Conservation (phyloP, 2,797 vertebrate species). For the Clarias platycephalus region DNA sequence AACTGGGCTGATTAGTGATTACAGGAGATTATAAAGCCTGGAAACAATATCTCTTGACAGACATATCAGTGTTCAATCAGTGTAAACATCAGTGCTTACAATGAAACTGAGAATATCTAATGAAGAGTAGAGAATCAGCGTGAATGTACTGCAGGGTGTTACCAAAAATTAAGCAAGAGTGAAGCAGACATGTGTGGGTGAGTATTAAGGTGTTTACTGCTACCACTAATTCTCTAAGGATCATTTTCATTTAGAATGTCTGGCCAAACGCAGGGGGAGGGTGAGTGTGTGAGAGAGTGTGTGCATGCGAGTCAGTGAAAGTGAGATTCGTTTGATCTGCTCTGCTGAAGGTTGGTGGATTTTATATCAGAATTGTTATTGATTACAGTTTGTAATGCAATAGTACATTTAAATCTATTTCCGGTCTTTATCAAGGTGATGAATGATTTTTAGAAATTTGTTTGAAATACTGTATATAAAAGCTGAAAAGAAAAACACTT, state of each 20-base stretch:
- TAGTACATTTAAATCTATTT: neutral
- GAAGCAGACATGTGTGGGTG: constrained; percentile 21
- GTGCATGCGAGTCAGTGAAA: neutral
- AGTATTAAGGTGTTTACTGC: constrained; percentile 38
- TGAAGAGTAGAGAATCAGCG: constrained; percentile 29
- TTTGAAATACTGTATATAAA: neutral
- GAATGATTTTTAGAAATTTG: neutral
- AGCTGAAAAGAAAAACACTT: neutral
- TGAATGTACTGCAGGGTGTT: neutral
- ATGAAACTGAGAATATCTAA: constrained; percentile 46
- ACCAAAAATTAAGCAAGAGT: neutral
- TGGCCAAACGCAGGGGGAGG: neutral
- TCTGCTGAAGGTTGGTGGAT: neutral
- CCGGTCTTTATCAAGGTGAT: neutral
- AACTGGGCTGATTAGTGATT: constrained; percentile 75
- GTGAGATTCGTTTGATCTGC: constrained; percentile 13
- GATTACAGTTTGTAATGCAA: neutral
- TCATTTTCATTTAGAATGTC: constrained; percentile 26
- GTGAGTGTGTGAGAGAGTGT: neutral
- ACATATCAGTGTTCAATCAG: constrained; percentile 36
- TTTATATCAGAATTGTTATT: neutral
- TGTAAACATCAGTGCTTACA: constrained; percentile 11
- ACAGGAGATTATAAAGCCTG: constrained; percentile 73
- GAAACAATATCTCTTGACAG: constrained; percentile 52
- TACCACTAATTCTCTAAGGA: constrained; percentile 10